Evolutionary conservation across 2,797 vertebrate species (phyloP), one percentile per base, ranked within the genome.

Genomic region (Tangara arthus): DNA sequence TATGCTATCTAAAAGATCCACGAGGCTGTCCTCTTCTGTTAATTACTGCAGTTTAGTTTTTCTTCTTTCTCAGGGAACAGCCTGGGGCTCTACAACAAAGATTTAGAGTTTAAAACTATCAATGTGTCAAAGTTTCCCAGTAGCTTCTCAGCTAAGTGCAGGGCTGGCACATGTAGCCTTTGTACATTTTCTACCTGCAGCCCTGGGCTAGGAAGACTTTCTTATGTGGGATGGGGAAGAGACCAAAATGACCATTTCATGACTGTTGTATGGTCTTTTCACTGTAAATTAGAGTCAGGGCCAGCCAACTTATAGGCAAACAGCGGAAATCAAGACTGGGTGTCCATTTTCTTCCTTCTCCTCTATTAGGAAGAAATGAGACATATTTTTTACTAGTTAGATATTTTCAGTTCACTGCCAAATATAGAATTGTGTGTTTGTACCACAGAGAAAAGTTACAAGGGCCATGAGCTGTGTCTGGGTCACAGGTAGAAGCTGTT

Each of bases 11-110:
- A 70, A 34, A 46, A 69, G 26, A 86, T 76, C 53, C 34, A 65
- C 1, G 8, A 78, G 24, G 22, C 23, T 76, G 14, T 72, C 88
- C 8, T 82, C 4, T 18, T 65, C 55, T 73, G 34, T 59, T 93
- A 95, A 95, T 86, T 89, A 49, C 34, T 91, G 28, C 47, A 69
- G 44, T 63, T 87, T 69, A 69, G 11, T 92, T 94, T 88, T 56
- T 30, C 19, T 85, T 89, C 56, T 87, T 87, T 89, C 88, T 76
- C 65, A 96, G 91, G 53, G 93, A 86, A 65, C 37, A 72, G 41
- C 22, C 93, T 90, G 44, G 53, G 61, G 28, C 20, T 92, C 57
- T 85, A 28, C 68, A 83, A 68, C 39, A 82, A 89, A 81, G 65
- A 72, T 78, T 85, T 81, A 55, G 35, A 76, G 5, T 66, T 95